A percentile compares a stretch with the other conserved stretches of the same genome.
Evolutionary conservation across 2,888 invertebrate genomes (phyloP).

Genomic region (Escarpia spicata): DNA sequence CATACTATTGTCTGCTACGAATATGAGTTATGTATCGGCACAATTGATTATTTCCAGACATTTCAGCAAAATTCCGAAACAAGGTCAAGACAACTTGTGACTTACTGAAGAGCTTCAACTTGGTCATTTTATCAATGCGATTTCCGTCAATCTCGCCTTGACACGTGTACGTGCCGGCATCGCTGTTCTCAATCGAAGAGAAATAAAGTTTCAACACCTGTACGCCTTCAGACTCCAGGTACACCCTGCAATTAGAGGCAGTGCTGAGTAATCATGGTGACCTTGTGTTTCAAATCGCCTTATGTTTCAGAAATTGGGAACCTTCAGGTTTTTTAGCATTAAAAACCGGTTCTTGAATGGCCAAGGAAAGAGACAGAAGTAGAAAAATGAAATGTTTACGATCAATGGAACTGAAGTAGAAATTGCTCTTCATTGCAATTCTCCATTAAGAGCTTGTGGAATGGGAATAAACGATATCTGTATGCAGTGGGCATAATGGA

Average conservation of each 20-base stretch:
- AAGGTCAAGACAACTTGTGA: not conserved
- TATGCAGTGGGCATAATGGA: too few species aligned
- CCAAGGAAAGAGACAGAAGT: too few species aligned
- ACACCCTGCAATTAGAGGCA: constrained; percentile 34
- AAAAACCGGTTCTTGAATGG: not conserved
- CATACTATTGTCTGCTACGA: not conserved
- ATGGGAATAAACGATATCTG: too few species aligned
- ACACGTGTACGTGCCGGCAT: constrained; percentile 42
- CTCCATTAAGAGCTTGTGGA: too few species aligned
- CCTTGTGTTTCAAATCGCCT: not conserved
- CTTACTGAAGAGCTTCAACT: constrained; percentile 34
- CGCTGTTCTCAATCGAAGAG: constrained; percentile 32
- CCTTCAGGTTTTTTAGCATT: not conserved
- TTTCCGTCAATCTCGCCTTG: constrained; percentile 39
- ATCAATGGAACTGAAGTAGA: too few species aligned
- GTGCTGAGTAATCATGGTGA: not conserved
- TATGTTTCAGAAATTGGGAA: not conserved
- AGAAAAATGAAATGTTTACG: too few species aligned
- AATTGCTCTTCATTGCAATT: too few species aligned
- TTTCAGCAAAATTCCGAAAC: not conserved
- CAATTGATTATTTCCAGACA: not conserved
- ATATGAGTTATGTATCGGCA: not conserved
- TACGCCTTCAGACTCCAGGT: constrained; percentile 36
- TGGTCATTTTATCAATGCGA: constrained; percentile 1
- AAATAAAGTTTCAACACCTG: constrained; percentile 40